Evolutionary conservation across 2,113 vertebrate species (phyloP).

Genomic region (Platysteira castanea): DNA sequence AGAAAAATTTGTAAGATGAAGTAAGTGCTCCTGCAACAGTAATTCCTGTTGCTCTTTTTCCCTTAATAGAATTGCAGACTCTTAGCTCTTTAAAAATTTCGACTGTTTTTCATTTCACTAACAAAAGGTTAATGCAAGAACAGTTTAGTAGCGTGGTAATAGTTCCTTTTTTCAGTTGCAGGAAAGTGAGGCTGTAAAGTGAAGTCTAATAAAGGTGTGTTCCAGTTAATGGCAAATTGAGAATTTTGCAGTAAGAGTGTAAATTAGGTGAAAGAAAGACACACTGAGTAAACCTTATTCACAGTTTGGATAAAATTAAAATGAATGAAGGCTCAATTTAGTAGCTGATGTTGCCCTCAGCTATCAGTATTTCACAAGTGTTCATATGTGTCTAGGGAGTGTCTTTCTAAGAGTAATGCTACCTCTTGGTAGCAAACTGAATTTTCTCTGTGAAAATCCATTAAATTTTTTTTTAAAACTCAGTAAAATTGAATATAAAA

Average conservation of each 20-base stretch:
- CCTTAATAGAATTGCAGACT: background rate
- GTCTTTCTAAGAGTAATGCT: background rate
- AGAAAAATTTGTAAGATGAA: background rate
- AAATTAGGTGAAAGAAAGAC: too few relatives aligned
- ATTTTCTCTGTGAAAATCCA: background rate
- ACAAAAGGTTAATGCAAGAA: background rate
- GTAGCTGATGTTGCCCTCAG: background rate
- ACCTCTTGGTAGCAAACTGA: background rate
- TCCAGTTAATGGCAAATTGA: too few relatives aligned
- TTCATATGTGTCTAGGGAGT: background rate
- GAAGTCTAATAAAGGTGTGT: too few relatives aligned
- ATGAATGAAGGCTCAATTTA: too few relatives aligned
- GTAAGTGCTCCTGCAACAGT: background rate
- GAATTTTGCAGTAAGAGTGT: too few relatives aligned
- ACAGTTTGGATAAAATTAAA: too few relatives aligned
- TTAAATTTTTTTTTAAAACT: background rate
- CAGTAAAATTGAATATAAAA: background rate
- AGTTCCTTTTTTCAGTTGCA: too few relatives aligned
- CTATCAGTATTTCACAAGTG: background rate
- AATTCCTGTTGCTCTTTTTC: background rate
- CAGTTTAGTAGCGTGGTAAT: background rate
- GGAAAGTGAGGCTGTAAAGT: too few relatives aligned
- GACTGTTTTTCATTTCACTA: background rate
- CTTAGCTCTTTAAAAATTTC: background rate
- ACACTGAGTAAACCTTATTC: too few relatives aligned